Base-by-base conservation (phyloP, 2,113 vertebrate genomes). In the Pelobates fuscus region DNA sequence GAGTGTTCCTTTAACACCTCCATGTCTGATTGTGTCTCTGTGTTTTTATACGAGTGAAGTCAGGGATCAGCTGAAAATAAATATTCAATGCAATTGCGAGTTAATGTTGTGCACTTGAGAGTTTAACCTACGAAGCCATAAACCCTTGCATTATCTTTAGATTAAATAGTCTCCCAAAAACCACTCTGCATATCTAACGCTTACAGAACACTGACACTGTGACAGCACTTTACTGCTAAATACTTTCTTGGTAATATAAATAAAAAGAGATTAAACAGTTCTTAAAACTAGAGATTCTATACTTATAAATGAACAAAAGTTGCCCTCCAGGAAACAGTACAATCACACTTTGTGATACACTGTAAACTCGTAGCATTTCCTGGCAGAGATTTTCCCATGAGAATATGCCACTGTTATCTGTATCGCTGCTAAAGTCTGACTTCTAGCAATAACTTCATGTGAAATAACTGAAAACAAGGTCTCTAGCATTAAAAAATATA, bases 331-430 rank as follows among this genome's bases (percentile, higher is more conserved):
- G 52, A 6, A 70, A 57, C 8, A 24, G 52, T 26, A 20, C 30
- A 17, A 55, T 72, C 27, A 55, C 70, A 32, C 27, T 4, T 30
- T 65, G 46, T 15, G 61, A 65, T 57, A 73, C 29, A 20, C 46
- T 37, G 44, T 41, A 55, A 49, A 49, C 12, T 58, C 63, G 52
- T 23, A 27, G 52, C 8, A 46, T 67, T 67, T 59, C 63, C 63
- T 57, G 8, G n/a, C n/a, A 21, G 8, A 66, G 49, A 43, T 66
- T 66, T 74, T 43, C 49, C 52, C 63, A 44, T 29, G 72, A 32
- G 52, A 67, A 75, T 41, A 46, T 58, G 54, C 24, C 24, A 58
- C 18, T 24, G 52, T 44, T 41, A 26, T 29, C 24, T 43, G 20
- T 54, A 57, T 30, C 25, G 25, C 29, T 65, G 61, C 29, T 57